phyloP scores from a whole-genome alignment of 2,113 vertebrate species.

The Pholis gunnellus region DNA sequence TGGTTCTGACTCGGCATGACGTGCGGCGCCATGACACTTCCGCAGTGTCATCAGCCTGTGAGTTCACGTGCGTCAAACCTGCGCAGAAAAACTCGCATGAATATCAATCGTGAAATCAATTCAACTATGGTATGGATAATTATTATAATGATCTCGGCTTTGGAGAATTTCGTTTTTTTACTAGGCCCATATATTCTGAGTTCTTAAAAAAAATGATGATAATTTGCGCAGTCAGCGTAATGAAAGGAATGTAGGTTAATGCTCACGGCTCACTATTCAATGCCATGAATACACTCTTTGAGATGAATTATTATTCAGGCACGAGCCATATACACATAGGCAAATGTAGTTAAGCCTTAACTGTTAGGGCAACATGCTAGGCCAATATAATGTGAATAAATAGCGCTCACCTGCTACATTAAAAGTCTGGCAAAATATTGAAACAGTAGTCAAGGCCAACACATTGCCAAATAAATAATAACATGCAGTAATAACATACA shows the following conservation, averaged over 20 bases:
- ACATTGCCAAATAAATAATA: neutral
- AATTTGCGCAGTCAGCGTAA: neutral
- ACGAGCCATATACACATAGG: neutral
- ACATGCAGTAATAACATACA: neutral
- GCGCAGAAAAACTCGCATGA: constrained; percentile 47
- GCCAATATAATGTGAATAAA: neutral
- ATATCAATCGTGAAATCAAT: neutral
- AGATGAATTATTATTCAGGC: neutral
- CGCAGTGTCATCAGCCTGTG: constrained; percentile 22
- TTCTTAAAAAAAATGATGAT: neutral
- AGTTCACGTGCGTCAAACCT: constrained; percentile 48
- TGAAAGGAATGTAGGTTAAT: neutral
- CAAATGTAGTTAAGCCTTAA: neutral
- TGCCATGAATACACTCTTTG: neutral
- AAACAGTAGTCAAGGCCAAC: too few relatives aligned
- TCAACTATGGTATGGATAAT: too few relatives aligned
- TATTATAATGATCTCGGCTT: neutral
- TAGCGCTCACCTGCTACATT: neutral
- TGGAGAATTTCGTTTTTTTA: neutral
- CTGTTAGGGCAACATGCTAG: neutral
- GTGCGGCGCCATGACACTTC: constrained; percentile 69
- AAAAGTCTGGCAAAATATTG: neutral
- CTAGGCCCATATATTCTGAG: neutral
- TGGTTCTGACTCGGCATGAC: constrained; percentile 21
- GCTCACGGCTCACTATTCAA: neutral